A percentile compares a stretch with the other conserved stretches of the same genome.
Evolutionary conservation across 2,113 vertebrate species (phyloP).

Genomic region (Planiliza haematocheilus): DNA sequence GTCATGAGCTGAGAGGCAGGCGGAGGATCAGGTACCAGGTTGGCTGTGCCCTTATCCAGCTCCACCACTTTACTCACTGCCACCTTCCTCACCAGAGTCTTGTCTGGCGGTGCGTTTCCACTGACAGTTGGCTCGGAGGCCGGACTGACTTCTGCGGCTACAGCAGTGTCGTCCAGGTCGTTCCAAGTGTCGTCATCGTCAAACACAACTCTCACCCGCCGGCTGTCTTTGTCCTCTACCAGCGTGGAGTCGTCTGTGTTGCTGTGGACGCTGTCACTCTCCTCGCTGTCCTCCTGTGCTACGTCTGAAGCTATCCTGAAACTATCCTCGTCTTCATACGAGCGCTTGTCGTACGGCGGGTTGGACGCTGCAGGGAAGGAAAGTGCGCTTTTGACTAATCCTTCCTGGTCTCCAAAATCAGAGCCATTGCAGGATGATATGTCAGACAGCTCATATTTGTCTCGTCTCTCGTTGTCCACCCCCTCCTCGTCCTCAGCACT

Average conservation of each 20-base stretch:
- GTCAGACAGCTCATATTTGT: conserved; percentile 6
- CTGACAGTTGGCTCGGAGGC: conserved; percentile 52
- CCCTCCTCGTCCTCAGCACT: conserved; percentile 38
- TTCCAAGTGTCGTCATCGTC: conserved; percentile 96
- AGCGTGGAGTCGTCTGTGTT: conserved; percentile 68
- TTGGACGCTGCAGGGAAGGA: conserved; percentile 58
- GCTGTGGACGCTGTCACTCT: conserved; percentile 63
- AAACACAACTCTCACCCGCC: conserved; percentile 83
- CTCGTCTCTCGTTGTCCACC: conserved; percentile 20
- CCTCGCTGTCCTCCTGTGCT: conserved; percentile 42
- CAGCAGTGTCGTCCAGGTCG: conserved; percentile 85
- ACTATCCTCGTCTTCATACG: conserved; percentile 73
- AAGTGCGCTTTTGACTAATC: conserved; percentile 54
- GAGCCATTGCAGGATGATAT: conserved; percentile 52
- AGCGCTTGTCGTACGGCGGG: conserved; percentile 77
- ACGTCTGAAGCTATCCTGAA: conserved; percentile 30
- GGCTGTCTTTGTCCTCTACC: conserved; percentile 67
- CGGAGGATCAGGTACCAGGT: conserved; percentile 51
- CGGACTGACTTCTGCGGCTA: not conserved
- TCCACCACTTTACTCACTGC: conserved; percentile 82
- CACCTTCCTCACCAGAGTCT: conserved; percentile 87
- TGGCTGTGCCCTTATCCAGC: conserved; percentile 26
- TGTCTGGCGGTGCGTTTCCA: conserved; percentile 67
- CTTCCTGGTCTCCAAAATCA: conserved; percentile 78
- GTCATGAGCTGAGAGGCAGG: conserved; percentile 88